A percentile compares a stretch with the other conserved stretches of the same genome.
Conservation (phyloP, 2,113 vertebrate species). For the Phocoena sinus region DNA sequence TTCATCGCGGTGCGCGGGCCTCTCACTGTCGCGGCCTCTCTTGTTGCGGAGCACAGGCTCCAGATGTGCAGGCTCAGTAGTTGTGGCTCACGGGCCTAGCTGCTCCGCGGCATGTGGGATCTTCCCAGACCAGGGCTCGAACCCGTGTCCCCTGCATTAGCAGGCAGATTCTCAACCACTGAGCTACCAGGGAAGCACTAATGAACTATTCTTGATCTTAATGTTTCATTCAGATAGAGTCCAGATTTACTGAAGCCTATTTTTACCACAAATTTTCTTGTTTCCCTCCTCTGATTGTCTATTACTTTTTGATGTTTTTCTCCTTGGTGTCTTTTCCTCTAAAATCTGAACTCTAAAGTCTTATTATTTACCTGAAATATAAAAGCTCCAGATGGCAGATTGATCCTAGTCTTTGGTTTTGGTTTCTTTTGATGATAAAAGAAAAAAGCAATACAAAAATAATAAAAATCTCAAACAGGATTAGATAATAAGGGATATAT, state of each 20-base stretch:
- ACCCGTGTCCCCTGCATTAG: too few species aligned
- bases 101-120: too few species aligned
- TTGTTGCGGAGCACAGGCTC: too few species aligned
- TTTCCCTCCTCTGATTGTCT: neutral
- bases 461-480: neutral
- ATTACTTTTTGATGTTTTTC: neutral
- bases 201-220: neutral
- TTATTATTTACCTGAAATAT: neutral
- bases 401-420: neutral
- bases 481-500: neutral
- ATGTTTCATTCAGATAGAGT: neutral
- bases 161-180: too few species aligned
- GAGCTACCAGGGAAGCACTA: neutral
- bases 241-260: neutral
- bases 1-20: too few species aligned
- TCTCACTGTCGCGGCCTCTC: too few species aligned
- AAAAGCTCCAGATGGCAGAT: neutral
- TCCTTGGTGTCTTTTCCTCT: neutral
- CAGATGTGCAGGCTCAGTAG: too few species aligned
- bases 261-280: neutral
- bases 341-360: neutral
- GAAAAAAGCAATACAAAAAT: neutral
- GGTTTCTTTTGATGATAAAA: neutral
- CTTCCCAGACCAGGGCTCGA: too few species aligned
- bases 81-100: too few species aligned